phyloP scores from a whole-genome alignment of 2,888 invertebrate genomes.

The Endotricha flammealis region DNA sequence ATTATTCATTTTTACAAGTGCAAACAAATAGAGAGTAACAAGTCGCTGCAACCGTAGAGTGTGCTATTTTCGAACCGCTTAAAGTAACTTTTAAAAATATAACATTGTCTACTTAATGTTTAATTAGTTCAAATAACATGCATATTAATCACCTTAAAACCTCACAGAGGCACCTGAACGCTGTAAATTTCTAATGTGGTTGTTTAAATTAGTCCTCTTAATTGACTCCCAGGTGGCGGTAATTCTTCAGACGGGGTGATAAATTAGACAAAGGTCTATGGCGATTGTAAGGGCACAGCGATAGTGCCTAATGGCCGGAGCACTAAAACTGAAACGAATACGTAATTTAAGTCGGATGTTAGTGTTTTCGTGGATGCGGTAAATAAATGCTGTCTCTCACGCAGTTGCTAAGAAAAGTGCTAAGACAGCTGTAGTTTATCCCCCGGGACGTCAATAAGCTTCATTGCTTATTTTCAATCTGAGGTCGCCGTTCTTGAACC shows the following conservation, averaged over 20 bases:
- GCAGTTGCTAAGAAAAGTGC: too few species aligned
- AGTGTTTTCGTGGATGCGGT: too few species aligned
- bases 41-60: too few species aligned
- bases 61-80: too few species aligned
- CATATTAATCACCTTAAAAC: background rate
- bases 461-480: too few species aligned
- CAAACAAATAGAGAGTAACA: too few species aligned
- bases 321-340: constrained; percentile 34
- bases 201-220: background rate
- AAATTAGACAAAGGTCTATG: constrained; percentile 15
- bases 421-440: too few species aligned
- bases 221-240: background rate
- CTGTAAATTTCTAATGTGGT: background rate
- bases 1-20: too few species aligned
- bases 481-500: too few species aligned
- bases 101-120: constrained; percentile 22
- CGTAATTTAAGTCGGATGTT: constrained; percentile 6
- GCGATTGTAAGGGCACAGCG: background rate
- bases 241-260: constrained; percentile 7
- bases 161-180: background rate
- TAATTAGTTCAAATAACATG: too few species aligned
- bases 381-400: too few species aligned
- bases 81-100: background rate
- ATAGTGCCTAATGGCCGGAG: constrained; percentile 25
- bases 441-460: too few species aligned